Base-by-base conservation (phyloP, 2,113 vertebrate genomes). In the Motacilla alba region DNA sequence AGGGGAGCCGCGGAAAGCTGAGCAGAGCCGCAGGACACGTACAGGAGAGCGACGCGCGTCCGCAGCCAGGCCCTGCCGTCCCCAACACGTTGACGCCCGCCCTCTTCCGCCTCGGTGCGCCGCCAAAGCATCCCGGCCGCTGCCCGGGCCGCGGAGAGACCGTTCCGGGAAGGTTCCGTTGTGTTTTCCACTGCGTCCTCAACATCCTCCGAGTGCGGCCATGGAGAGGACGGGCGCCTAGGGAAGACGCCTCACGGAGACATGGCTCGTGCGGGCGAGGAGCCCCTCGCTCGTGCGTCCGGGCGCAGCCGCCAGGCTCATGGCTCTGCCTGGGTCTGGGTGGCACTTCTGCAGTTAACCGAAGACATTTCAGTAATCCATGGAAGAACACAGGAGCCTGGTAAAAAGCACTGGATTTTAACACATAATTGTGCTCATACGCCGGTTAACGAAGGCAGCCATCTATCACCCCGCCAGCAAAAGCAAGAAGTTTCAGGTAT, bases 31-130 rank as follows among this genome's bases (percentile, higher is more conserved):
- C 41, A 15, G 19, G 3, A 15, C 46, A 39, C 13, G 0, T 22
- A 33, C 4, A 10, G 3, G 0, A 26, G 3, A 10, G 1, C 3
- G 1, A 2, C 2, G 6, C 5, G 2, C 14, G 1, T 6, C 15
- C 1, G 1, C 23, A 18, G 1, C 3, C 39, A 27, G 11, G 50
- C 66, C n/a, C n/a, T 0, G 30, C 21, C 6, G 3, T 1, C 14
- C 9, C 35, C n/a, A 10, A 74, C 58, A 9, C 7, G 7, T 8
- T 24, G 4, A 3, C 0, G 8, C 16, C 5, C 13, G 1, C 14
- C 53, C 33, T 3, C n/a, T 44, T 68, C 16, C 26, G 28, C 28
- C 68, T 6, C 59, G 30, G 72, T 94, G 50, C 37, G 0, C 50
- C 5, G 8, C 35, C 10, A 14, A 70, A 63, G 2, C 7, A 5